Percentiles rank a stretch among this genome's conserved stretches.
Conservation (phyloP, 2,888 invertebrate species). For the Iphiclides podalirius region DNA sequence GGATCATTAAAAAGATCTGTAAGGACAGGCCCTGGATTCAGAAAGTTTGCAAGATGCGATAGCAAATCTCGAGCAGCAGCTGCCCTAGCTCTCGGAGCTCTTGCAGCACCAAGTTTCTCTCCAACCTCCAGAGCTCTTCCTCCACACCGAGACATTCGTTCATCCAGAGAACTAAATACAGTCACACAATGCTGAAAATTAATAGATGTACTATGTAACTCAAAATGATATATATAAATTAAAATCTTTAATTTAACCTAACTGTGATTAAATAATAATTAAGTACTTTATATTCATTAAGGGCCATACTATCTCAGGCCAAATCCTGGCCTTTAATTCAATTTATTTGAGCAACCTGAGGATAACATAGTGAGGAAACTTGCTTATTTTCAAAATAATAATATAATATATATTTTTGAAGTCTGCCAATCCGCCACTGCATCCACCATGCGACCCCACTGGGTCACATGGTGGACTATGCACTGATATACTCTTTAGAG, state of each 20-base stretch:
- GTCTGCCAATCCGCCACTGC: too few species aligned
- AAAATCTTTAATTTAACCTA: background rate
- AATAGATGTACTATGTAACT: background rate
- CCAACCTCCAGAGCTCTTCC: constrained; percentile 99
- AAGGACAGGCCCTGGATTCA: constrained; percentile 90
- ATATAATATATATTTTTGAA: too few species aligned
- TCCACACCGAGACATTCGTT: constrained; percentile 97
- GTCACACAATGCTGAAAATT: constrained; percentile 87
- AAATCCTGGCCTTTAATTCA: too few species aligned
- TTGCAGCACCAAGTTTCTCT: constrained; percentile 97
- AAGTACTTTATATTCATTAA: too few species aligned
- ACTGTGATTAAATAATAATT: too few species aligned
- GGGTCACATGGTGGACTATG: too few species aligned
- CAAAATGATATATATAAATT: background rate
- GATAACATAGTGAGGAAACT: too few species aligned
- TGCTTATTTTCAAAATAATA: too few species aligned
- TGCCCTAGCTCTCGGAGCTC: constrained; percentile 95
- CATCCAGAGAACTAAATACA: constrained; percentile 95
- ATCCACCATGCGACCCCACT: too few species aligned
- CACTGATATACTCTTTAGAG: too few species aligned
- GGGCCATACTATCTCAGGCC: too few species aligned
- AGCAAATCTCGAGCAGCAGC: constrained; percentile 97
- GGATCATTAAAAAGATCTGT: constrained; percentile 94
- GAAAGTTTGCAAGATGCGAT: constrained; percentile 94
- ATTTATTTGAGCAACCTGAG: too few species aligned